Percentiles rank a stretch among this genome's conserved stretches.
phyloP scores from a whole-genome alignment of 2,888 invertebrate genomes.

The Steinernema scapterisci region DNA sequence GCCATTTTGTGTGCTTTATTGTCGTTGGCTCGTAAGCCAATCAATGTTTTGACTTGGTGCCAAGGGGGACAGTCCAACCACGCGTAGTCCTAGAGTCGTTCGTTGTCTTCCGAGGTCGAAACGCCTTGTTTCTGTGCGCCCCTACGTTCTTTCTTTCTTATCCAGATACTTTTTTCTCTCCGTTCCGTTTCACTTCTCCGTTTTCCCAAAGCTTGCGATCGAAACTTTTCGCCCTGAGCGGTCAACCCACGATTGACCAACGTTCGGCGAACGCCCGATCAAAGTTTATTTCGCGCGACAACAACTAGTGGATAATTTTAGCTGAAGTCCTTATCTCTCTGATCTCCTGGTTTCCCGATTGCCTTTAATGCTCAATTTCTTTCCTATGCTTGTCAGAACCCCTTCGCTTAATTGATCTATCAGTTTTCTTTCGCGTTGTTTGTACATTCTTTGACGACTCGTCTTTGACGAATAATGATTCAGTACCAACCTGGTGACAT shows the following conservation, averaged over 20 bases:
- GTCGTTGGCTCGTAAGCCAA: not conserved
- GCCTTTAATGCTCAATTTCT: constrained; percentile 11
- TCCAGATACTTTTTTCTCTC: not conserved
- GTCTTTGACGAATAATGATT: constrained; percentile 25
- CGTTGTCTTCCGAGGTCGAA: constrained; percentile 2
- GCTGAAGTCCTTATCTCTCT: not conserved
- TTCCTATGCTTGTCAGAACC: not conserved
- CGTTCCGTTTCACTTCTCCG: not conserved
- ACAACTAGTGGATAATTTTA: constrained; percentile 7
- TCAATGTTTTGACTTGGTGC: not conserved
- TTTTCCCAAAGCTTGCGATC: not conserved
- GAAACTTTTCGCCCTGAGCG: constrained; percentile 13
- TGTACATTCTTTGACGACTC: constrained; percentile 25
- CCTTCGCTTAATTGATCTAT: constrained; percentile 14
- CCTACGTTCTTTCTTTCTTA: not conserved
- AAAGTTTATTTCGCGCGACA: not conserved
- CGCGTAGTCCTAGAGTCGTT: not conserved
- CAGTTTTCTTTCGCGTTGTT: not conserved
- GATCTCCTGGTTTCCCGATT: constrained; percentile 5
- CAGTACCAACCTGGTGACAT: not conserved
- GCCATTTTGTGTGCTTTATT: not conserved
- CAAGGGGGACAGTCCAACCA: not conserved
- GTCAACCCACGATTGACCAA: constrained; percentile 14
- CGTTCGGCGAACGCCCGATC: not conserved
- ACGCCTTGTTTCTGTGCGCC: constrained; percentile 12